phyloP scores from a whole-genome alignment of 1,140 invertebrate species.

The Samia ricini region DNA sequence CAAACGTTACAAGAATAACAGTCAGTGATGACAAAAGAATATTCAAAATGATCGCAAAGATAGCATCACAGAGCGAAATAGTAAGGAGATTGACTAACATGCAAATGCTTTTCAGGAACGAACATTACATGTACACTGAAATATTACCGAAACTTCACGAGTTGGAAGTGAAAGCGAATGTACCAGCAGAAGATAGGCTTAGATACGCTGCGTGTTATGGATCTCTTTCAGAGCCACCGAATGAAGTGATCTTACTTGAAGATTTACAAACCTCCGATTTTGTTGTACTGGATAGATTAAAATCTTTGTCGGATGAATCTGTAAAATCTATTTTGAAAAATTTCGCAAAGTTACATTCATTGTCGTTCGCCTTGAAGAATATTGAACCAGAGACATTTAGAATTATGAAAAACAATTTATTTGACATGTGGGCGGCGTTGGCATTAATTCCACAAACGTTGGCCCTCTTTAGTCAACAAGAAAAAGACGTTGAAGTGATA shows the following conservation, averaged over 20 bases:
- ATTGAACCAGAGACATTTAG: conserved; percentile 47
- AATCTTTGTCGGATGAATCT: conserved; percentile 64
- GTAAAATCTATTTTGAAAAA: conserved; percentile 64
- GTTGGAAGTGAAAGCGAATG: conserved; percentile 45
- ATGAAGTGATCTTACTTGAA: conserved; percentile 46
- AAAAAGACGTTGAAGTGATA: conserved; percentile 4
- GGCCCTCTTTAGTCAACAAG: neutral
- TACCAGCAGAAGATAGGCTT: conserved; percentile 51
- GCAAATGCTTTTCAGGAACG: conserved; percentile 10
- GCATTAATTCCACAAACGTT: neutral
- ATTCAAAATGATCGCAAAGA: conserved; percentile 24
- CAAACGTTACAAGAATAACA: conserved; percentile 27
- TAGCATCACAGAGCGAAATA: conserved; percentile 11
- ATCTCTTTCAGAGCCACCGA: conserved; percentile 26
- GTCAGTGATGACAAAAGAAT: conserved; percentile 16
- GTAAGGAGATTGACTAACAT: neutral
- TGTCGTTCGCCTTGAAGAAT: conserved; percentile 72
- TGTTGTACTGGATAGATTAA: conserved; percentile 64
- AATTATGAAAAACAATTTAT: conserved; percentile 14
- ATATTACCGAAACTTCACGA: conserved; percentile 50
- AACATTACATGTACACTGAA: conserved; percentile 14
- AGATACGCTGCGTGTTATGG: conserved; percentile 57
- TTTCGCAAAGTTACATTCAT: conserved; percentile 78
- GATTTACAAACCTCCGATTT: conserved; percentile 73
- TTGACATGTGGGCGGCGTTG: conserved; percentile 10